Conservation (phyloP, 2,888 invertebrate species). For the Scaptomyza caliginosa region DNA sequence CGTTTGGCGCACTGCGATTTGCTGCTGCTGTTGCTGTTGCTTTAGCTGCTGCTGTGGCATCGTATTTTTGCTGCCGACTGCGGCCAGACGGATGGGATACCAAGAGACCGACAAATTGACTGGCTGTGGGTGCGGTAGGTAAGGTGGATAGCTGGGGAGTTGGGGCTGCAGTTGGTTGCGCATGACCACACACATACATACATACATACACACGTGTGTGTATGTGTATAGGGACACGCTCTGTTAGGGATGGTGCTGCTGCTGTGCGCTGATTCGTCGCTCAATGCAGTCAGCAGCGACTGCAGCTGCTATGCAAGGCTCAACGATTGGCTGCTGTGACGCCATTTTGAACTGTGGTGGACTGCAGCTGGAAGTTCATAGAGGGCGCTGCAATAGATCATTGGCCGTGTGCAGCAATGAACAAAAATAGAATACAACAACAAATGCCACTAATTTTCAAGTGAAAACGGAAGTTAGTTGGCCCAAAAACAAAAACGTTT, state of each 20-base stretch:
- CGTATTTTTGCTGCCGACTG: constrained; percentile 41
- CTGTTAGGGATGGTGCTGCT: constrained; percentile 45
- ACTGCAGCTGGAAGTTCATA: constrained; percentile 23
- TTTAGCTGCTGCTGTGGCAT: constrained; percentile 55
- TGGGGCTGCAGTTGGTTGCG: constrained; percentile 62
- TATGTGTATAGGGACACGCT: constrained; percentile 41
- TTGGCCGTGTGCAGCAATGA: constrained; percentile 8
- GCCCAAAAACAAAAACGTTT: constrained; percentile 3
- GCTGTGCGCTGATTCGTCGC: constrained; percentile 63
- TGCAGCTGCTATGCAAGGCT: constrained; percentile 52
- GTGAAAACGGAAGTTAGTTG: constrained; percentile 49
- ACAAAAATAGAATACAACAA: neutral
- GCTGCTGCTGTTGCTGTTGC: constrained; percentile 52
- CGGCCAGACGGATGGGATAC: constrained; percentile 39
- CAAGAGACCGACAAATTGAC: constrained; percentile 34
- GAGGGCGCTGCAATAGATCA: constrained; percentile 48
- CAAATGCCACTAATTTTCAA: constrained; percentile 26
- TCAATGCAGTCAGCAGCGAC: constrained; percentile 57
- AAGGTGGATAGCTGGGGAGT: neutral
- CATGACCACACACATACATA: constrained; percentile 64
- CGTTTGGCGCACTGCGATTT: constrained; percentile 64
- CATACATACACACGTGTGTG: constrained; percentile 22
- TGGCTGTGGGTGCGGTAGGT: constrained; percentile 15
- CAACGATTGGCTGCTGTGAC: constrained; percentile 60
- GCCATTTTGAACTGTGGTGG: constrained; percentile 50